phyloP scores from a whole-genome alignment of 2,888 invertebrate species.

The Gasteruption jaculator region DNA sequence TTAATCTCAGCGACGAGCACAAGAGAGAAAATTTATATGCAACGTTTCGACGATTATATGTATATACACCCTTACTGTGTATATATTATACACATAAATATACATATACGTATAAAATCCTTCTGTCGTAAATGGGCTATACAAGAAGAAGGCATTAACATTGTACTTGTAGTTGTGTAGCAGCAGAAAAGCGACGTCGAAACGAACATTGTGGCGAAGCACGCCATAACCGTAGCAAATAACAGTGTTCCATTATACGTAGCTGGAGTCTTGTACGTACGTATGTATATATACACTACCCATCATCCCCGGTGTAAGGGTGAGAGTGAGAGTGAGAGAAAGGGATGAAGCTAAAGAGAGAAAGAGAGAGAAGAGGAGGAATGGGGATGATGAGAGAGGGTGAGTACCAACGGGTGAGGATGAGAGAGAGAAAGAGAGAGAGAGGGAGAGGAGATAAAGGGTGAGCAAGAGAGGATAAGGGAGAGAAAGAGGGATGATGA shows the following conservation, averaged over 20 bases:
- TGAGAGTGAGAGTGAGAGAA: too few relatives aligned
- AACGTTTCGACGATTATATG: too few relatives aligned
- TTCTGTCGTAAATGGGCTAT: too few relatives aligned
- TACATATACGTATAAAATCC: too few relatives aligned
- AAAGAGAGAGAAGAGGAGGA: constrained; percentile 3
- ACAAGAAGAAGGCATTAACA: too few relatives aligned
- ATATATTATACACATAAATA: too few relatives aligned
- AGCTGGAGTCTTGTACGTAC: too few relatives aligned
- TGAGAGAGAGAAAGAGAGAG: constrained; percentile 4
- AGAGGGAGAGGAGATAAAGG: not conserved
- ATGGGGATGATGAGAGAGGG: not conserved
- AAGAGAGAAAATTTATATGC: too few relatives aligned
- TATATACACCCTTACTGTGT: too few relatives aligned
- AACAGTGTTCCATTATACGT: constrained; percentile 49
- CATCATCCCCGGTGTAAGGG: too few relatives aligned
- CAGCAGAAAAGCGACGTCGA: constrained; percentile 23
- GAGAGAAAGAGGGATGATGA: constrained; percentile 2
- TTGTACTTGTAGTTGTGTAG: constrained; percentile 5
- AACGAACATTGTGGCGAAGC: constrained; percentile 44
- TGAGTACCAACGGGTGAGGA: constrained; percentile 9
- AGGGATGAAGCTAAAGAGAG: too few relatives aligned
- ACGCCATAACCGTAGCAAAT: constrained; percentile 47
- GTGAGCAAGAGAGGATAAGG: not conserved
- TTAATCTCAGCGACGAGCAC: constrained; percentile 44
- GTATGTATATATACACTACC: too few relatives aligned